Evolutionary conservation across 2,113 vertebrate species (phyloP), one percentile per base, ranked within the genome.

Genomic region (Pelodiscus sinensis): DNA sequence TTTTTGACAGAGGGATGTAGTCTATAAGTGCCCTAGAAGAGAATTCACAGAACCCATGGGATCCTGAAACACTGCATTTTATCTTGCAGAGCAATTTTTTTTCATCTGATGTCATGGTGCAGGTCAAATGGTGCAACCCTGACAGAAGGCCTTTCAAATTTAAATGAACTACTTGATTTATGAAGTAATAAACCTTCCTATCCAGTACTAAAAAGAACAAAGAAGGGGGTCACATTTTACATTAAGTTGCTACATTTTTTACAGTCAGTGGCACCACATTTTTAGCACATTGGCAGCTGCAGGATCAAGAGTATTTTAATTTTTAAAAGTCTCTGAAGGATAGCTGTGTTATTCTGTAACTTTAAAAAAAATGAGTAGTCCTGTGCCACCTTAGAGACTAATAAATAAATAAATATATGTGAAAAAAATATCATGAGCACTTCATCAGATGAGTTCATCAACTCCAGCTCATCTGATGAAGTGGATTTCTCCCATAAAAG

Each of bases 21-120:
- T 44, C 44, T 44, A 44, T 44, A 44, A 44, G 44, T 44, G 44
- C 44, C 44, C 44, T 44, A 90, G 22, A 91, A 94, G 81, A 51
- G 15, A 94, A 79, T 60, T 3, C 2, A 87, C 12, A 51, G 29
- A 38, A 38, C 25, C 14, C 56, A 4, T 0, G 0, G 31, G 62
- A 79, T 14, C 6, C 25, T 14, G 5, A 85, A 94, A 90, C 7
- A 0, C 35, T 79, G 58, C 56, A 44, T 86, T 87, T 89, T 78
- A 22, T 90, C 21, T 90, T 65, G 65, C 85, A 77, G n/a, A 71
- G 22, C 68, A 1, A 24, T 79, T 95, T 94, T 92, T 82, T 81
- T 19, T n/a, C 78, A 68, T 12, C 80, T 62, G n/a, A 68, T 81
- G 24, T 80, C 18, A 12, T 68, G 24, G 73, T 77, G 73, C 38